Conservation (phyloP, 2,113 vertebrate genomes). For the Tachycineta bicolor region DNA sequence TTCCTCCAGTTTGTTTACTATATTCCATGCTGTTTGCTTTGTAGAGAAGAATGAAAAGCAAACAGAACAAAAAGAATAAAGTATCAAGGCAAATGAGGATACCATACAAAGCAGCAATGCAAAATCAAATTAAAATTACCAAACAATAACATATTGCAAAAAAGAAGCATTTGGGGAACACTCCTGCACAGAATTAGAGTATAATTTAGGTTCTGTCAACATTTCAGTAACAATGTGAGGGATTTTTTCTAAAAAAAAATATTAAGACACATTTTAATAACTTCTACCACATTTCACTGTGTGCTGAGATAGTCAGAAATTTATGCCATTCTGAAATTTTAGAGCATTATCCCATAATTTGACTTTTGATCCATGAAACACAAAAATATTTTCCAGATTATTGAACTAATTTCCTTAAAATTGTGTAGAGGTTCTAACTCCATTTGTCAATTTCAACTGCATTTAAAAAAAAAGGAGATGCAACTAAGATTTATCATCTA, state of each 20-base stretch:
- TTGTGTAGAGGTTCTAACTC: background rate
- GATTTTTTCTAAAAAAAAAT: too few relatives aligned
- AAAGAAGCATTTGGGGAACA: background rate
- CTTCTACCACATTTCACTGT: background rate
- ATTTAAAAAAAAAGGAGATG: background rate
- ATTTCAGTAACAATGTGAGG: background rate
- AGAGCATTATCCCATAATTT: background rate
- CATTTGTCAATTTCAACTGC: background rate
- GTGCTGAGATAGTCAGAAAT: background rate
- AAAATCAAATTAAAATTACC: background rate
- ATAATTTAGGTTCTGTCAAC: background rate
- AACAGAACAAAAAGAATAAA: background rate
- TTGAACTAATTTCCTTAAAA: background rate
- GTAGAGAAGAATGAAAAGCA: constrained; percentile 10
- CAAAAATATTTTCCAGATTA: background rate
- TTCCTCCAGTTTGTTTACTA: background rate
- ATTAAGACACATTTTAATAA: background rate
- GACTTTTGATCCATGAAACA: background rate
- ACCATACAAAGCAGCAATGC: background rate
- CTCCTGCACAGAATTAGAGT: background rate
- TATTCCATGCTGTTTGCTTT: background rate
- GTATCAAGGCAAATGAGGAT: background rate
- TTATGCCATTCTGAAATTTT: background rate
- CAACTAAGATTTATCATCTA: background rate
- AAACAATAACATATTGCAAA: background rate